Evolutionary conservation across 23 tunicate species (phyloP).

Genomic region (Oikopleura dioica): DNA sequence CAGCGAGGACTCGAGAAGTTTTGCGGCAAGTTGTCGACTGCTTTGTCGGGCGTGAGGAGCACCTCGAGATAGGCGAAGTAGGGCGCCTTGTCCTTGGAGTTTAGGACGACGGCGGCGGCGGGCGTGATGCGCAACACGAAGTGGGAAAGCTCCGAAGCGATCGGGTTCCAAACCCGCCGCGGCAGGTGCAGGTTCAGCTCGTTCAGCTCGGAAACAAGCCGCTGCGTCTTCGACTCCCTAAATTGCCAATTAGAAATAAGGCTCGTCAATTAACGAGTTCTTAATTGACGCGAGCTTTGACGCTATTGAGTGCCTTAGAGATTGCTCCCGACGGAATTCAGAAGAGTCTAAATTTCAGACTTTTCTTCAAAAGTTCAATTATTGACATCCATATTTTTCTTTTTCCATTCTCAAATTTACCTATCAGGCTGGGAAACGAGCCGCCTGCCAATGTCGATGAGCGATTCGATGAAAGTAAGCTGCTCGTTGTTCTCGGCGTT

Average conservation of each 20-base stretch:
- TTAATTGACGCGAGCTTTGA: not conserved
- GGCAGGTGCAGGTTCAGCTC: conserved; percentile 73
- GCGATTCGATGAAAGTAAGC: conserved; percentile 35
- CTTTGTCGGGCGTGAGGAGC: conserved; percentile 40
- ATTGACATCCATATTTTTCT: no score
- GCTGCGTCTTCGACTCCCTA: no score
- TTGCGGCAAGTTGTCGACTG: conserved; percentile 31
- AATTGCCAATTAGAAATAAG: no score
- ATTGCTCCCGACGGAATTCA: not conserved
- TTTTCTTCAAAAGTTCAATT: no score
- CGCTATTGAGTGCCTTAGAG: not conserved
- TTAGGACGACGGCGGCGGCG: conserved; percentile 85
- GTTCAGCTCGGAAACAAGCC: conserved; percentile 77
- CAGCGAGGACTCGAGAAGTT: conserved; percentile 68
- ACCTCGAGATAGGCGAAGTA: conserved; percentile 85
- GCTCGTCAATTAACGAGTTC: no score
- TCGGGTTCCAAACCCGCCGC: conserved; percentile 90
- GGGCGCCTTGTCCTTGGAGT: conserved; percentile 98
- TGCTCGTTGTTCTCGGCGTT: conserved; percentile 9
- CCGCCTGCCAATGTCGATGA: conserved; percentile 66
- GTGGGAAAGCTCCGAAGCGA: conserved; percentile 35
- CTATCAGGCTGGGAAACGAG: conserved; percentile 75
- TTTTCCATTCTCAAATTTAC: no score
- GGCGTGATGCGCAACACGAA: conserved; percentile 69
- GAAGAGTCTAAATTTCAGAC: not conserved